phyloP scores from a whole-genome alignment of 2,888 invertebrate genomes.

The Napeogenes inachia region DNA sequence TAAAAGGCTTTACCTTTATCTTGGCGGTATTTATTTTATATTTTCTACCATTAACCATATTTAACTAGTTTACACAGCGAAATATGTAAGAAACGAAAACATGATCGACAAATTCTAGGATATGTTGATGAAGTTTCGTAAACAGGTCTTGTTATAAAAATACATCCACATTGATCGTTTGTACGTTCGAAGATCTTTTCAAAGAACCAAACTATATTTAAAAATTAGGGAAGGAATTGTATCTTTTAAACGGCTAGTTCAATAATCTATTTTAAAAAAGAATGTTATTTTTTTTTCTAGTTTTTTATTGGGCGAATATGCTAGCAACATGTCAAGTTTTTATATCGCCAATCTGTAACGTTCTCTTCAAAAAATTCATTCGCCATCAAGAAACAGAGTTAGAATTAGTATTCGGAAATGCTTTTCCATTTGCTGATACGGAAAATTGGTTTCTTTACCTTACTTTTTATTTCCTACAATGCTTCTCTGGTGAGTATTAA shows the following conservation, averaged over 20 bases:
- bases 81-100: too few relatives aligned
- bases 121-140: too few relatives aligned
- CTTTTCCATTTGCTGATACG: conserved; percentile 46
- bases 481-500: conserved; percentile 43
- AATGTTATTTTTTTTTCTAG: conserved; percentile 31
- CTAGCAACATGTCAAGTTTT: conserved; percentile 45
- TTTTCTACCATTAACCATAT: not conserved
- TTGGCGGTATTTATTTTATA: not conserved
- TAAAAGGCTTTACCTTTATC: not conserved
- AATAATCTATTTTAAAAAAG: not conserved
- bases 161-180: too few relatives aligned
- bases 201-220: too few relatives aligned
- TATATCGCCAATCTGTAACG: conserved; percentile 39
- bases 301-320: conserved; percentile 44
- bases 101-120: too few relatives aligned
- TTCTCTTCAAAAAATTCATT: conserved; percentile 39
- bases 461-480: conserved; percentile 44
- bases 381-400: conserved; percentile 39
- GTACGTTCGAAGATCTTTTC: too few relatives aligned
- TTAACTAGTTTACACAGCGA: not conserved
- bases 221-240: too few relatives aligned
- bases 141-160: too few relatives aligned
- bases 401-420: conserved; percentile 45
- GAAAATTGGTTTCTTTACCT: conserved; percentile 46
- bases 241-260: too few relatives aligned